Conservation (phyloP, 37 sponge, comb jelly and placozoan species). For the Spongilla lacustris region DNA sequence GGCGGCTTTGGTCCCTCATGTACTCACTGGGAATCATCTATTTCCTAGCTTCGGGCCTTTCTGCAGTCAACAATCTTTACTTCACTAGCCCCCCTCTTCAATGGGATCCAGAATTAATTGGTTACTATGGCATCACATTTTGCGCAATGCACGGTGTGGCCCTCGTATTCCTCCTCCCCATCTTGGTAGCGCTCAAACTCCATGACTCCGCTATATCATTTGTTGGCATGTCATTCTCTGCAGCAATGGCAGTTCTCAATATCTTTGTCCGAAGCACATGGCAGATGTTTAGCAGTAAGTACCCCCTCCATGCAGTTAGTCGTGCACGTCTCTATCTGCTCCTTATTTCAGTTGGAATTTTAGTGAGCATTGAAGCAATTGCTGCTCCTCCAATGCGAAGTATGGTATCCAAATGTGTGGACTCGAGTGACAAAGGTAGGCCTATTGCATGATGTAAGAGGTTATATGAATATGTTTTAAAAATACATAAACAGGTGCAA, state of each 20-base stretch:
- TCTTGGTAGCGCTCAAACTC: conserved; percentile 34
- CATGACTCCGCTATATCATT: conserved; percentile 58
- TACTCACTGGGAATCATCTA: background rate
- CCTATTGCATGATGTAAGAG: too few species aligned
- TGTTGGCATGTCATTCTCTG: conserved; percentile 22
- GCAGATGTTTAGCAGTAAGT: conserved; percentile 64
- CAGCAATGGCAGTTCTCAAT: conserved; percentile 16
- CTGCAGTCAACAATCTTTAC: conserved; percentile 17
- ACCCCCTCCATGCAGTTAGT: background rate
- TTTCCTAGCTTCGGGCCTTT: conserved; percentile 12
- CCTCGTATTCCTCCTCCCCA: conserved; percentile 44
- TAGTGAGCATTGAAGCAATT: conserved; percentile 25
- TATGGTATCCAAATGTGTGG: conserved; percentile 43
- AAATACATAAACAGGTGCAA: background rate
- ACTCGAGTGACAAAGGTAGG: conserved; percentile 41
- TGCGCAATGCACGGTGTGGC: conserved; percentile 19
- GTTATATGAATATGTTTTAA: too few species aligned
- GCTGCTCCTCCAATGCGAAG: conserved; percentile 33
- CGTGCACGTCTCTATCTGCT: background rate
- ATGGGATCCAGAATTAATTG: conserved; percentile 41
- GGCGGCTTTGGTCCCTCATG: conserved; percentile 45
- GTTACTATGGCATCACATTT: background rate
- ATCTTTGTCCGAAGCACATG: conserved; percentile 9
- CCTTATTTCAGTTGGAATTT: conserved; percentile 32
- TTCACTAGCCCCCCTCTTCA: conserved; percentile 39